Base-by-base conservation (phyloP, 2,113 vertebrate genomes). In the Triplophysa siluroides region DNA sequence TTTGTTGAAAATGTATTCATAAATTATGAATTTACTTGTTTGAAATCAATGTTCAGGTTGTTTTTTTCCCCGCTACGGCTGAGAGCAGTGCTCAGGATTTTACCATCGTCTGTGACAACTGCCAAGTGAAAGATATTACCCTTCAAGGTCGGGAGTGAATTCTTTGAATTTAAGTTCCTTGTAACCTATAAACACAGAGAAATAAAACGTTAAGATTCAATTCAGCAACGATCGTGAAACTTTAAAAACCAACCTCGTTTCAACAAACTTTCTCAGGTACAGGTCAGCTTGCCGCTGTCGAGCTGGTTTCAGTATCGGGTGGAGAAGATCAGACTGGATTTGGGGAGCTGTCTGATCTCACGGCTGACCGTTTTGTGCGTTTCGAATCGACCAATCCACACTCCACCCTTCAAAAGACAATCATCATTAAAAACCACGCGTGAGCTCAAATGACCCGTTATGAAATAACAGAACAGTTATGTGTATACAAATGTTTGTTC, bases 61-160 rank as follows among this genome's bases (percentile, higher is more conserved):
- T 91, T 71, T 99, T 99, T 90, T 94, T 95, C 72, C 98, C 98
- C 19, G 90, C 56, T 3, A 74, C 76, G 52, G 82, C 92, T 6
- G 94, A 91, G 70, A 89, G 52, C 69, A 90, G 83, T 6, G 72
- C 90, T 56, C 90, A 92, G 83, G 87, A 72, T 41, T 98, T 95
- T 76, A 86, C 91, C 33, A 38, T 98, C 1, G 87, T 93, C 38
- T 98, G 96, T 85, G 95, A 98, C 91, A 96, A 95, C 87, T 98
- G 94, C 85, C 96, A 95, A 74, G 86, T 92, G 50, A 94, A 83
- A 81, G 91, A 96, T 54, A 82, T 99, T 87, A 93, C 90, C 72
- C 82, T 94, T 11, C 82, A 90, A 95, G 98, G 98, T 98, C 64
- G 4, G 13, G 14, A 54, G 2, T 29, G 23, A 23, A 45, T 45